These are phyloP conservation scores for Sebastolobus alascanus DNA, from an alignment of 2,797 vertebrate species.

Conservation along the genomic window DNA sequence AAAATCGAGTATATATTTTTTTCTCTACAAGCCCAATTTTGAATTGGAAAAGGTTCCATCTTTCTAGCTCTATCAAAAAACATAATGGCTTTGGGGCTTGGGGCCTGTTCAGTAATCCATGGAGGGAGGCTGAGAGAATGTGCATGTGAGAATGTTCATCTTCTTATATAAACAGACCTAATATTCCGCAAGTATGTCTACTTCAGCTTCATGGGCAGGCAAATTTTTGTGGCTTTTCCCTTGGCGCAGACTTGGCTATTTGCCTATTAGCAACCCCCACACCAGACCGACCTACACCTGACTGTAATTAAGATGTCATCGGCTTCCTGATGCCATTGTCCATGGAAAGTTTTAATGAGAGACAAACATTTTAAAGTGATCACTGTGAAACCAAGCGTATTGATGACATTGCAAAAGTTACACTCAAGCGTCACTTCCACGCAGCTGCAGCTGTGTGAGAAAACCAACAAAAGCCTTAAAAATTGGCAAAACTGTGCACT, in stretches of 20 bases:
- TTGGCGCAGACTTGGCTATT: background rate
- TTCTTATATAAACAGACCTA: background rate
- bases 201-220: fast-evolving
- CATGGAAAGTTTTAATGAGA: too few species aligned
- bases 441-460: background rate
- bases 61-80: background rate
- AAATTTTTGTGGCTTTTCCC: background rate
- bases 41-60: too few species aligned
- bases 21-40: too few species aligned
- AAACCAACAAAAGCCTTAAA: too few species aligned
- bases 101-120: background rate
- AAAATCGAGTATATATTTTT: background rate
- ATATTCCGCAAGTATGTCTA: background rate
- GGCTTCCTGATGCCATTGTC: too few species aligned
- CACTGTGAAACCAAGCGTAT: too few species aligned
- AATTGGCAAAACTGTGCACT: background rate
- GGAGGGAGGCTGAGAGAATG: too few species aligned
- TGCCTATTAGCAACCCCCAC: background rate
- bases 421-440: background rate
- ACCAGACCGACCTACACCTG: background rate
- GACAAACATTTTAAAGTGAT: too few species aligned
- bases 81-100: background rate
- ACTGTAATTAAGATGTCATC: background rate
- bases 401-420: too few species aligned
- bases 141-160: too few species aligned